These are phyloP conservation scores for Tetranychus piercei DNA, from an alignment of 2,888 invertebrate genomes.

Conservation along the genomic window DNA sequence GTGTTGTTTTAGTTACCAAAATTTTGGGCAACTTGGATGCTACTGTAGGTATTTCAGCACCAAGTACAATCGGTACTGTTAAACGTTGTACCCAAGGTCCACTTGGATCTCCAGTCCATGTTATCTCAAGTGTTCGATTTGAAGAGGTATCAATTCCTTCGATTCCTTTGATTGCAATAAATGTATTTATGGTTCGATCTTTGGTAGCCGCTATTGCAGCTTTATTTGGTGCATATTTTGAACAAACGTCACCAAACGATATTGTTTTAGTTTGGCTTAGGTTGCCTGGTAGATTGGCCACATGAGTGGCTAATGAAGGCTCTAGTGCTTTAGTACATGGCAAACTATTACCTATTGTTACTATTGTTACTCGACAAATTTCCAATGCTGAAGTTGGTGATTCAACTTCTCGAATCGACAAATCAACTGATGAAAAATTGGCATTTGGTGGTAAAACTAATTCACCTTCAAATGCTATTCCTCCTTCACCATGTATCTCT, in stretches of 20 bases:
- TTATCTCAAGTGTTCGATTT: background rate
- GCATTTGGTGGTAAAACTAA: background rate
- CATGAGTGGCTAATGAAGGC: background rate
- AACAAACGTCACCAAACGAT: conserved; percentile 4
- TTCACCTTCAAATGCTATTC: background rate
- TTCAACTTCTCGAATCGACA: background rate
- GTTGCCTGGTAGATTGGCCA: background rate
- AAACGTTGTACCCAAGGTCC: background rate
- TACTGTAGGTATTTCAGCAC: background rate
- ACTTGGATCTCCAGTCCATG: background rate
- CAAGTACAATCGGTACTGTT: background rate
- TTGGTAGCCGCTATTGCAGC: background rate
- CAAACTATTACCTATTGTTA: background rate
- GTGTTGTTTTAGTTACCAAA: background rate
- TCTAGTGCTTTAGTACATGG: background rate
- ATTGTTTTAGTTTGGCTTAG: background rate
- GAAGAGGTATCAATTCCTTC: background rate
- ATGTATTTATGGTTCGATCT: background rate
- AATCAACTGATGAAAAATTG: background rate
- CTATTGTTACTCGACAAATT: background rate
- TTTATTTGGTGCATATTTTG: background rate
- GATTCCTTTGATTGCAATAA: background rate
- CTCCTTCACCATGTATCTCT: background rate
- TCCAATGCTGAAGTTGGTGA: background rate
- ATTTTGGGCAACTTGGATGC: background rate